Evolutionary conservation across 2,797 vertebrate species (phyloP), one percentile per base, ranked within the genome.

Genomic region (Sparidentex hasta): DNA sequence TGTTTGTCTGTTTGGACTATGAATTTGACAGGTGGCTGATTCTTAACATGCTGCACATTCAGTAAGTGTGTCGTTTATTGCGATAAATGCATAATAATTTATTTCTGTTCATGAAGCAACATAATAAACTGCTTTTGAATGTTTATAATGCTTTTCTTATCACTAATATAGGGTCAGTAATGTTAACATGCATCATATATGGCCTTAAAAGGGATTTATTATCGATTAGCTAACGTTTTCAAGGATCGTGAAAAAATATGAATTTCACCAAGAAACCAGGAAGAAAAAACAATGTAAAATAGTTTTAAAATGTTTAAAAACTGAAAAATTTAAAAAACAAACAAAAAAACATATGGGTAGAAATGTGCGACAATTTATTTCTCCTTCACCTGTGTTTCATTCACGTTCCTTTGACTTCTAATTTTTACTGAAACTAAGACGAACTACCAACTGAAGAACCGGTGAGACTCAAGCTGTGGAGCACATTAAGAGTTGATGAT

Each of bases 381-480:
- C 5, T 11, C 9, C 2, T 41, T 71, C 59, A 48, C 21, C 63
- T 61, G 50, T 43, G 51, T 74, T 57, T 46, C 78, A 72, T 47
- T 23, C 23, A 50, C n/a, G 57, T 4, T 27, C 57, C 48, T 71
- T 23, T 43, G 1, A 63, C 1, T 0, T 38, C 18, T 4, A 12
- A 80, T 76, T 80, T 85, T 46, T 83, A 70, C 55, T 11, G 59
- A 77, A 88, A 77, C 68, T 23, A 65, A 62, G 27, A 73, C 5
- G 41, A 83, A 63, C 11, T 1, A 50, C 50, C 51, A 63, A 52
- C 2, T 27, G 56, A 81, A 74, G 77, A 83, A 62, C 80, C 87
- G 66, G 90, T 90, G 90, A 92, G 85, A 84, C 87, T 71, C 84
- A 74, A 84, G 38, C 55, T 23, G 43, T 5, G 12, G 46, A 47